Conservation (phyloP, 2,797 vertebrate genomes). For the Chanos chanos region DNA sequence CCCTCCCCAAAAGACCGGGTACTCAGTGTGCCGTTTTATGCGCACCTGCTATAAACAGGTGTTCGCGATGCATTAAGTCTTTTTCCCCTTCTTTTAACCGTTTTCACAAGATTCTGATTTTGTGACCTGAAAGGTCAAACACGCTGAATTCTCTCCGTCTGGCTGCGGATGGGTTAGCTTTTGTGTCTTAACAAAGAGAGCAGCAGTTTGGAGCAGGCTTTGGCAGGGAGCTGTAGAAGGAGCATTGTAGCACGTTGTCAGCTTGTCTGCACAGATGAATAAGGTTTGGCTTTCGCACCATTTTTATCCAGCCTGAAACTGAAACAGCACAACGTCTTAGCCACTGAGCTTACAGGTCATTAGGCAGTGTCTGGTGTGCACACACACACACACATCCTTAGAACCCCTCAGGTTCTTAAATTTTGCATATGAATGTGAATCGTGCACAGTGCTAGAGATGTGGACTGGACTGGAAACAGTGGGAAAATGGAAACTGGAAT, state of each 20-base stretch:
- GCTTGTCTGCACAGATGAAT: no score
- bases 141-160: not conserved
- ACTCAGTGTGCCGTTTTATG: not conserved
- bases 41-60: constrained; percentile 2
- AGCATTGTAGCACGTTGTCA: not conserved
- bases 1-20: not conserved
- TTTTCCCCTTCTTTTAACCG: not conserved
- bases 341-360: no score
- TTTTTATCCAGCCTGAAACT: no score
- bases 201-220: constrained; percentile 25
- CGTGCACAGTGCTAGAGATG: no score
- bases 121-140: not conserved
- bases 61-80: not conserved
- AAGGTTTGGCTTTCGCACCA: no score
- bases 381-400: no score
- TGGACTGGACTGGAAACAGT: no score
- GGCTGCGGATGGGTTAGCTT: constrained; percentile 17
- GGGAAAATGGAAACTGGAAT: no score
- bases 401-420: no score
- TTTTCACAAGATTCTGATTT: not conserved
- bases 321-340: no score
- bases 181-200: constrained; percentile 37
- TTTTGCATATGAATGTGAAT: no score
- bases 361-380: no score
- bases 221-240: not conserved